These are phyloP conservation scores for Meteorus sp. DNA, from an alignment of 1,140 invertebrate species.

Conservation along the genomic window DNA sequence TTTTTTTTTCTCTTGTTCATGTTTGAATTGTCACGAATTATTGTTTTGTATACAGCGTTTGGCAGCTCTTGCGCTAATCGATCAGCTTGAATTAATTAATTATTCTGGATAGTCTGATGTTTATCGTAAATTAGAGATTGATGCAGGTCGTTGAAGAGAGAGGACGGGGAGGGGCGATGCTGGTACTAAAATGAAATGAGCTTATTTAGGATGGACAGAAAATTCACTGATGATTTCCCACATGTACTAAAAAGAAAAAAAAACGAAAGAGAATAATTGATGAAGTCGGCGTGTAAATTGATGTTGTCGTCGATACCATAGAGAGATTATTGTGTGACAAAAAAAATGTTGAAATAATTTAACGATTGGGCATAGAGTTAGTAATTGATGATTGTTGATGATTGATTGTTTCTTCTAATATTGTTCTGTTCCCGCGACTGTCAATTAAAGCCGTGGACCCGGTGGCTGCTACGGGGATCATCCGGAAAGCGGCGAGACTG, in stretches of 20 bases:
- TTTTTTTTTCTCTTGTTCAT: too few relatives aligned
- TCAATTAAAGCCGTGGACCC: slow-evolving; percentile 50
- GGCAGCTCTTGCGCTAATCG: too few relatives aligned
- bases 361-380: neutral
- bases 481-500: slow-evolving; percentile 54
- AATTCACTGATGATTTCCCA: neutral
- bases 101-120: too few relatives aligned
- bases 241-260: too few relatives aligned
- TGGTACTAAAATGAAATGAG: slow-evolving; percentile 18
- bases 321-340: slow-evolving; percentile 1
- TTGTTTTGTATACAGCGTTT: too few relatives aligned
- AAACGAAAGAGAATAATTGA: slow-evolving; percentile 28
- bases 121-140: too few relatives aligned
- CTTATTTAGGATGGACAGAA: slow-evolving; percentile 25
- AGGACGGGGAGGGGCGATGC: too few relatives aligned
- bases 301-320: neutral
- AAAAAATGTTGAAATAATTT: neutral
- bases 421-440: slow-evolving; percentile 47
- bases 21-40: too few relatives aligned
- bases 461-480: slow-evolving; percentile 57
- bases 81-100: too few relatives aligned
- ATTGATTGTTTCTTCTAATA: slow-evolving; percentile 34
- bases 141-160: too few relatives aligned
- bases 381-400: neutral
- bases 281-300: slow-evolving; percentile 3